phyloP scores from a whole-genome alignment of 2,113 vertebrate species.

The Pelodiscus sinensis region DNA sequence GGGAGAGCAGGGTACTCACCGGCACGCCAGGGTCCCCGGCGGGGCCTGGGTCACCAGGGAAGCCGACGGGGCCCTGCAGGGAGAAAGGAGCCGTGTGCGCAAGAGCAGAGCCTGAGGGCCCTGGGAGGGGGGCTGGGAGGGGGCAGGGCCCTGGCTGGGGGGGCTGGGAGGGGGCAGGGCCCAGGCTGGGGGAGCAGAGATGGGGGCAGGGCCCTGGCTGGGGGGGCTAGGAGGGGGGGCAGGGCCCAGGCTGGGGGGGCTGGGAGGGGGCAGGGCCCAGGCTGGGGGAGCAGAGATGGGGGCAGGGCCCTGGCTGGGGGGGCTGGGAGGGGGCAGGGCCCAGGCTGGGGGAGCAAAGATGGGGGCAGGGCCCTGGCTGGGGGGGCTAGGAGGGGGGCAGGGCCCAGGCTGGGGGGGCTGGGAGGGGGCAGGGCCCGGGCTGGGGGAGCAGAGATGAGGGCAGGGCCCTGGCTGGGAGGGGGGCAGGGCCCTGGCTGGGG shows the following conservation, averaged over 20 bases:
- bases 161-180: background rate
- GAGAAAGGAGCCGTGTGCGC: rapidly evolving
- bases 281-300: no score
- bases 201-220: no score
- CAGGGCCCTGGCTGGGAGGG: no score
- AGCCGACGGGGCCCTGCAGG: constrained; percentile 85
- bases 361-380: rapidly evolving
- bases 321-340: background rate
- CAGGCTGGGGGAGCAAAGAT: background rate
- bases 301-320: no score
- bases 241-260: background rate
- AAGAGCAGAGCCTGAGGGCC: background rate
- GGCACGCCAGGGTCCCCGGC: constrained; percentile 85
- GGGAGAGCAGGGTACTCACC: constrained; percentile 68
- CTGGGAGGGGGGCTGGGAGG: rapidly evolving
- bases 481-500: no score
- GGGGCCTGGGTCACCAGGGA: constrained; percentile 85
- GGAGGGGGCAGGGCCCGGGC: no score
- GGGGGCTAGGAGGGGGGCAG: rapidly evolving
- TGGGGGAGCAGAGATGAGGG: no score
- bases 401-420: background rate
- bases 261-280: no score
- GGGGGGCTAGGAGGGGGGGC: rapidly evolving
- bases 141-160: background rate
- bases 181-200: no score